Evolutionary conservation across 2,113 vertebrate species (phyloP), one percentile per base, ranked within the genome.

Genomic region (Aspidoscelis tigris): DNA sequence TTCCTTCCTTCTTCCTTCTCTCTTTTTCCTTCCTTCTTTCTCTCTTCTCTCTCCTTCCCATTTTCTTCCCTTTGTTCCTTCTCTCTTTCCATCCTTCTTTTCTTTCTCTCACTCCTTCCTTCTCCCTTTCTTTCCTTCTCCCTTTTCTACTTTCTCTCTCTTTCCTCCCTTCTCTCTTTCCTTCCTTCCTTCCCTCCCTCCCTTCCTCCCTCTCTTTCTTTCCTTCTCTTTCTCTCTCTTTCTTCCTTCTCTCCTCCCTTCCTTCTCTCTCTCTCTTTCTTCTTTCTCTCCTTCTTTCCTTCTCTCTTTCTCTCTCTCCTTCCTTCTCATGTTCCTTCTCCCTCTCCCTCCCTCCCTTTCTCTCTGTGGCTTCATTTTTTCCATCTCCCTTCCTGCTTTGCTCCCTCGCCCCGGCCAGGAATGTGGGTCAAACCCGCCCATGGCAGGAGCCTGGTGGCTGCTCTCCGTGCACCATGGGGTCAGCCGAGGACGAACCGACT

Each of bases 361-460:
- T 12, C 9, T 26, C 14, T 0, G 11, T 10, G 1, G 1, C 3
- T 16, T 21, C 3, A 2, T 11, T 5, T 69, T 22, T 39, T 26
- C 20, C 11, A 22, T 1, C 16, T 66, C 33, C 6, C 8, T 75
- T 47, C 76, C 80, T 20, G 68, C 24, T 65, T n/a, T 1, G 5
- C 87, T 86, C 65, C 68, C 89, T 88, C 89, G 75, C 84, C 82
- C 84, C 81, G 87, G 87, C 76, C 89, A 90, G 86, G 76, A 80
- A 87, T 73, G 86, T 75, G 55, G 77, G 83, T 89, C 9, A 69
- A 84, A 73, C 21, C 74, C 84, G 89, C 84, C 71, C 47, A 75
- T 68, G 78, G 78, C 18, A 69, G 84, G 78, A 22, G 47, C 66
- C 61, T 8, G 47, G 84, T 83, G 58, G 85, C 82, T 68, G 33